Percentiles rank a stretch among this genome's conserved stretches.
Conservation (phyloP, 2,888 invertebrate species). For the Andrena fulva region DNA sequence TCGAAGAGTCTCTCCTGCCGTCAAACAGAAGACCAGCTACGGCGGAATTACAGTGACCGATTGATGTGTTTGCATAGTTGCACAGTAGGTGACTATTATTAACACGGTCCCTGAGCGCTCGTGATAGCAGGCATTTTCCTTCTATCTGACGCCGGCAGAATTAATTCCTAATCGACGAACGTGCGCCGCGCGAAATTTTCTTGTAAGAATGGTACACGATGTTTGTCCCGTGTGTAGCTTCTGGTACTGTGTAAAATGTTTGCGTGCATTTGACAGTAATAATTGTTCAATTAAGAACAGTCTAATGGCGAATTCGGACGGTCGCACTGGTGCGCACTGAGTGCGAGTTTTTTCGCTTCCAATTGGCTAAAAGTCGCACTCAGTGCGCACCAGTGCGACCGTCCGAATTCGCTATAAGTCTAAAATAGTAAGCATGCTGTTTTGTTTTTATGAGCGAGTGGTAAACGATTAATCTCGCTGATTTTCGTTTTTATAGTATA, state of each 20-base stretch:
- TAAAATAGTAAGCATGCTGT: not conserved
- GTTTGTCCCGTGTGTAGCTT: not conserved
- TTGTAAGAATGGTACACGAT: not conserved
- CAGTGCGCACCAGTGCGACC: no score
- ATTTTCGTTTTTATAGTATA: not conserved
- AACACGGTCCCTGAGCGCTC: constrained; percentile 2
- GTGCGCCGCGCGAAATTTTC: not conserved
- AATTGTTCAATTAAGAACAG: not conserved
- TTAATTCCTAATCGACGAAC: constrained; percentile 14
- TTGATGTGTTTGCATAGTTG: constrained; percentile 23
- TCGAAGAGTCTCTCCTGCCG: not conserved
- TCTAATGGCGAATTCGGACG: not conserved
- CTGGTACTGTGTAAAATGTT: constrained; percentile 1
- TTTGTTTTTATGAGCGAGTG: not conserved
- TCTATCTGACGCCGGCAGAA: not conserved
- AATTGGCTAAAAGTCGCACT: no score
- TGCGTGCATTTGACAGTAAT: constrained; percentile 8
- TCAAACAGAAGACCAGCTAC: no score
- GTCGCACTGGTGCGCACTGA: no score
- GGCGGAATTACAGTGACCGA: not conserved
- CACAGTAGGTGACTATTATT: constrained; percentile 2
- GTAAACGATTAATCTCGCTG: not conserved
- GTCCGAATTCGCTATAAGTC: no score
- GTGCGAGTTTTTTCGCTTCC: no score
- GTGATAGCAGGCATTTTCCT: constrained; percentile 11